Conservation (phyloP, 2,888 invertebrate species). For the Cartodere bifasciata region DNA sequence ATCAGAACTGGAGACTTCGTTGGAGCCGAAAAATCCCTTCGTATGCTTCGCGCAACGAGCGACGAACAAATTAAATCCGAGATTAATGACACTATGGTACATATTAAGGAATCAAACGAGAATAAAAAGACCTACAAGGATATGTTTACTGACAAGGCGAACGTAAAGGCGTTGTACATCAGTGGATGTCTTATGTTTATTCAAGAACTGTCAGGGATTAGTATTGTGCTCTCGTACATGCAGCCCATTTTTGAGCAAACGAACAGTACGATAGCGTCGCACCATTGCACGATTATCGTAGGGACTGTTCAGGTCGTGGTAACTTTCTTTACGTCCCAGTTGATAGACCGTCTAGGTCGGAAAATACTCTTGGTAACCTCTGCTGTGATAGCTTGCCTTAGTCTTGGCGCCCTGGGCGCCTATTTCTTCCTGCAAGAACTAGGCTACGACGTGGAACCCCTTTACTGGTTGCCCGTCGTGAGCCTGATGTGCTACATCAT, state of each 20-base stretch:
- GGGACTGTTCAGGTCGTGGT: background rate
- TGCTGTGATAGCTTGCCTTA: constrained; percentile 7
- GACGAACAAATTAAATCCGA: background rate
- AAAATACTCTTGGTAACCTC: constrained; percentile 1
- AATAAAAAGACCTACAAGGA: constrained; percentile 33
- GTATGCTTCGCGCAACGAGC: constrained; percentile 24
- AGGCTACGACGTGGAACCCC: background rate
- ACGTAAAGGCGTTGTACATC: constrained; percentile 52
- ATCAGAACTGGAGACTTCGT: constrained; percentile 27
- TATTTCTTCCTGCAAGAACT: constrained; percentile 6
- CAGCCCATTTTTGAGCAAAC: constrained; percentile 7
- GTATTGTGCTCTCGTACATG: constrained; percentile 3
- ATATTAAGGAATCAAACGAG: constrained; percentile 25
- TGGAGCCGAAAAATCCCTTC: background rate
- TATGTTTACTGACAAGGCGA: constrained; percentile 39
- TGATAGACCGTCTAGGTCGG: constrained; percentile 4
- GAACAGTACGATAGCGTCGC: constrained; percentile 2
- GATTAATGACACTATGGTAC: background rate
- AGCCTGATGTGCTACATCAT: constrained; percentile 2
- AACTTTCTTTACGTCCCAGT: constrained; percentile 4
- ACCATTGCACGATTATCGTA: constrained; percentile 6
- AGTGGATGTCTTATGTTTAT: constrained; percentile 66
- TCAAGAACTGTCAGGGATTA: constrained; percentile 41
- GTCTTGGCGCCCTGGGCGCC: background rate
- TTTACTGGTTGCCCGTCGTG: constrained; percentile 6